Base-by-base conservation (phyloP, 2,888 invertebrate genomes). In the Sminthurinus aureus region DNA sequence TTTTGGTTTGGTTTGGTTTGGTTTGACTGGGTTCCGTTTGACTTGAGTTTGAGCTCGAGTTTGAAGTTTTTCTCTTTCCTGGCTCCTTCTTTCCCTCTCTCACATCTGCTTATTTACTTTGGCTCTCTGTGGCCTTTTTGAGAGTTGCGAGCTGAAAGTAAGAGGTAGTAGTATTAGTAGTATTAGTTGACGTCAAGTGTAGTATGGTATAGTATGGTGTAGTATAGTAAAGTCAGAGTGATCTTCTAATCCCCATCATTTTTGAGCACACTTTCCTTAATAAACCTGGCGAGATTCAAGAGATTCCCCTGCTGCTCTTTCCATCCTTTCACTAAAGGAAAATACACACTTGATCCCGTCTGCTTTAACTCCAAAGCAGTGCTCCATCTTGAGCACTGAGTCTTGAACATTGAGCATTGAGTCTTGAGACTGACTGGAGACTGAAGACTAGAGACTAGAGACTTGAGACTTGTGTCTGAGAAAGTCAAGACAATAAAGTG, bases 211-310 rank as follows among this genome's bases (percentile, higher is more conserved):
- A 58, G 18, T 15, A 9, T n/a, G n/a, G n/a, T 13, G 18, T 3
- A 58, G 58, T 15, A 9, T 0, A 58, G 18, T 15, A 9, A 24
- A 71, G 24, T 71, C 71, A 22, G 18, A 20, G 13, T 24, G 24
- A 22, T 50, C 51, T 75, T 22, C 58, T 79, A 83, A 79, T 79
- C 83, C 83, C 79, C 74, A 79, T 79, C 79, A 79, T 83, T 79
- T 83, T 83, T 83, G 74, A 83, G 67, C 52, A 20, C 76, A 76
- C 76, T 76, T 76, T 24, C 76, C 76, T 76, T 58, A 76, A 76
- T 76, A 76, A 76, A 76, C 76, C 76, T 52, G 76, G 58, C 51
- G 58, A 76, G 58, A 58, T 75, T 50, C 51, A 22, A n/a, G 58
- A 76, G 58, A 58, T 75, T 50, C 51, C 11, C 75, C 58, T 22